phyloP scores from a whole-genome alignment of 2,888 invertebrate genomes.

The Dolichopus griseipennis region DNA sequence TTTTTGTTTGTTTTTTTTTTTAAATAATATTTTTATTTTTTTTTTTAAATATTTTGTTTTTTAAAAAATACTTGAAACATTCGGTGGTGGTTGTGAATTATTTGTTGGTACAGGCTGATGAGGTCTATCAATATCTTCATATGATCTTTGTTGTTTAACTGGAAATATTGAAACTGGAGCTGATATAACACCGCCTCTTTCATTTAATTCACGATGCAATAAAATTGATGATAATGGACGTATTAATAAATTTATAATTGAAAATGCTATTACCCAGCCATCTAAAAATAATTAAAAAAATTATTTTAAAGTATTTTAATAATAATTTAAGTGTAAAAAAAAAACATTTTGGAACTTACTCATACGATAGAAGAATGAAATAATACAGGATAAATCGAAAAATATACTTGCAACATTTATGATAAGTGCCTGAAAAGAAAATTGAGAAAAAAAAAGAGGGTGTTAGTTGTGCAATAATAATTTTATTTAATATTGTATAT shows the following conservation, averaged over 20 bases:
- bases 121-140: conserved; percentile 42
- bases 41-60: conserved; percentile 5
- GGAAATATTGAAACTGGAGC: conserved; percentile 37
- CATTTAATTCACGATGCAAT: conserved; percentile 39
- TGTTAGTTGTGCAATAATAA: too few relatives aligned
- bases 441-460: conserved; percentile 12
- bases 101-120: conserved; percentile 38
- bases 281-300: conserved; percentile 27
- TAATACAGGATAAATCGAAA: conserved; percentile 40
- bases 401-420: conserved; percentile 41
- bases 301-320: too few relatives aligned
- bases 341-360: conserved; percentile 32
- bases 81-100: conserved; percentile 34
- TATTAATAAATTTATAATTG: conserved; percentile 38
- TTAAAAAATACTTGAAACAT: conserved; percentile 43
- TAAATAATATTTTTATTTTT: too few relatives aligned
- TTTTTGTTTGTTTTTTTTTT: too few relatives aligned
- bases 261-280: conserved; percentile 40
- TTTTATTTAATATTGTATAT: too few relatives aligned
- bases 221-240: conserved; percentile 38
- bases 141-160: conserved; percentile 39
- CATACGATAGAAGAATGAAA: conserved; percentile 34
- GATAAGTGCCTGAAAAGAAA: conserved; percentile 39
- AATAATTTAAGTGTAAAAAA: too few relatives aligned
- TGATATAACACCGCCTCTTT: conserved; percentile 36